Conservation (phyloP, 1,140 invertebrate species). For the Bombus polaris region DNA sequence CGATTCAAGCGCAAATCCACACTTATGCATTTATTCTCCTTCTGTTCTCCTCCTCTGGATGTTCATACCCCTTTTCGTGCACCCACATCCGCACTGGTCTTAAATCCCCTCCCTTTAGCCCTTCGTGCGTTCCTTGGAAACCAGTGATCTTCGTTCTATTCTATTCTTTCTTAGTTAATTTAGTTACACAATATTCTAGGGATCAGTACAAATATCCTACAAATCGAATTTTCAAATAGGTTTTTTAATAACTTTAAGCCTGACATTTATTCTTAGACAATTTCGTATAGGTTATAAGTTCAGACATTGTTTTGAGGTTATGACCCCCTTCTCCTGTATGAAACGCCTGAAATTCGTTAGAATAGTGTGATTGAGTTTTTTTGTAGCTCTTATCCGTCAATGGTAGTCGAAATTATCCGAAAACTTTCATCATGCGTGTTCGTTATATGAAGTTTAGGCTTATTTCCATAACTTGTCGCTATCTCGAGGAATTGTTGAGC, state of each 20-base stretch:
- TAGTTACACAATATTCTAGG: constrained; percentile 4
- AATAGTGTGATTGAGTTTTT: neutral
- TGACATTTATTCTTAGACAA: neutral
- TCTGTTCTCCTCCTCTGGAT: constrained; percentile 5
- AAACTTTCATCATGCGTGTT: neutral
- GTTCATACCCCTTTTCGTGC: constrained; percentile 46
- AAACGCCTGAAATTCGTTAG: neutral
- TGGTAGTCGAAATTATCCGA: neutral
- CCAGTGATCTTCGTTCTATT: neutral
- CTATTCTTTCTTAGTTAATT: neutral
- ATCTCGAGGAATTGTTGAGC: neutral
- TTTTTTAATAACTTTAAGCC: neutral
- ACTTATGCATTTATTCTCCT: constrained; percentile 51
- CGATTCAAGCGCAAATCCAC: constrained; percentile 58
- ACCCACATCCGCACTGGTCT: constrained; percentile 49
- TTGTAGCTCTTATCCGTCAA: neutral
- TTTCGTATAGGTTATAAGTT: neutral
- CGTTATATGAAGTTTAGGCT: neutral
- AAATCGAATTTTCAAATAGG: neutral
- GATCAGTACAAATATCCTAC: neutral
- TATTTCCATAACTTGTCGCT: neutral
- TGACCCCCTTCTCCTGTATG: neutral
- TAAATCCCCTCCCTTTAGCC: constrained; percentile 21
- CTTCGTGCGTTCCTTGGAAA: neutral
- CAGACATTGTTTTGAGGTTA: neutral